Evolutionary conservation across 2,888 invertebrate species (phyloP), one percentile per base, ranked within the genome.

Genomic region (Pristionchus japonicus): DNA sequence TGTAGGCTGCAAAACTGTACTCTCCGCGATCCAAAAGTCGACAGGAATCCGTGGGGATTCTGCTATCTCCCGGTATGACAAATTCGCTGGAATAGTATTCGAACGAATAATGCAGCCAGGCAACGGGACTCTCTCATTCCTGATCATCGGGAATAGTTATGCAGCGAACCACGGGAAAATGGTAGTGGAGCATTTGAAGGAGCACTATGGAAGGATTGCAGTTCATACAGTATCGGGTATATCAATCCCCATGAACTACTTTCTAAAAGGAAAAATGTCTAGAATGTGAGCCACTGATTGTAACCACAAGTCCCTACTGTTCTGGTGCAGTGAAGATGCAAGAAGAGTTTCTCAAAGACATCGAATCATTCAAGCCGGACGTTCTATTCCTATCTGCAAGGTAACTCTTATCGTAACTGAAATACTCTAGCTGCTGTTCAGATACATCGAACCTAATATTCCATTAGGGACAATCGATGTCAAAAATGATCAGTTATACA

Each of bases 41-140:
- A 83, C n/a, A n/a, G 82, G 13, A 83, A 83, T 15, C 82, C 82
- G 43, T 83, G 82, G 82, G 82, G 82, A 52, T 83, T 83, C 37
- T 83, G 82, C 37, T 23, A 83, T 31, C 82, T 83, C 34, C 82
- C 82, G 11, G 82, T 83, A 34, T 20, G n/a, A 49, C 27, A 27
- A 27, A 1, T 15, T 27, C n/a, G 15, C 4, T 37, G 37, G 1
- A 40, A 2, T 6, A 70, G 9, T 40, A 3, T 20, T 47, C 31
- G 27, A 31, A 47, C 13, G 3, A 43, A 31, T n/a, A n/a, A 17
- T n/a, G 0, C 82, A 83, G 82, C 3, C 31, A n/a, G 82, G 82
- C 6, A 83, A 83, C 17, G 82, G 82, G 20, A 52, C 17, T 34
- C 27, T 83, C 11, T 52, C 49, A 6, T 83, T 83, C 52, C 82